A percentile compares a stretch with the other conserved stretches of the same genome.
Evolutionary conservation across 2,113 vertebrate genomes (phyloP).

Genomic region (Carettochelys insculpta): DNA sequence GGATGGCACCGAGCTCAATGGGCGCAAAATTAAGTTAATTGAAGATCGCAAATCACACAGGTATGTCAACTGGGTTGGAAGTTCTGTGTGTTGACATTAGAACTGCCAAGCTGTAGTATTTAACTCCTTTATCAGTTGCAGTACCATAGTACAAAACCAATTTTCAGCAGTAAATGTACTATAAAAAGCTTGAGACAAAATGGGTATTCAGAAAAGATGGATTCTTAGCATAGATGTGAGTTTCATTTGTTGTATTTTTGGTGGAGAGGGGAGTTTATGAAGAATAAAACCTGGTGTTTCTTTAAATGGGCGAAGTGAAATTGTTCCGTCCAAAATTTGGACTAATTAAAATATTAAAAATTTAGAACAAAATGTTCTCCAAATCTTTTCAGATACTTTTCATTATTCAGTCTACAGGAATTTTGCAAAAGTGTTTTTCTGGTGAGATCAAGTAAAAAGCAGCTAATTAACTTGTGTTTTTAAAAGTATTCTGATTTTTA

Average conservation of each 20-base stretch:
- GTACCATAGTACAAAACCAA: background rate
- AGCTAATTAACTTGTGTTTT: background rate
- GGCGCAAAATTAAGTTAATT: constrained; percentile 89
- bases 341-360: background rate
- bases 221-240: background rate
- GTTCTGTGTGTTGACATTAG: background rate
- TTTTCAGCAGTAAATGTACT: background rate
- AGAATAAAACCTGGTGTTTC: background rate
- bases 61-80: constrained; percentile 65
- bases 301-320: background rate
- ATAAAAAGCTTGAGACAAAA: constrained; percentile 42
- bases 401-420: background rate
- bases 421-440: background rate
- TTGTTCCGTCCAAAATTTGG: accelerated
- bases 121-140: constrained; percentile 21
- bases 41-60: constrained; percentile 88
- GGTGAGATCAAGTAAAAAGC: background rate
- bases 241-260: background rate
- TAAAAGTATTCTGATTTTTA: background rate
- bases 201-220: background rate
- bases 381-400: background rate
- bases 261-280: background rate
- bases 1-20: constrained; percentile 90
- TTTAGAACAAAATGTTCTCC: background rate
- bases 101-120: background rate